Evolutionary conservation across 2,113 vertebrate genomes (phyloP), one percentile per base, ranked within the genome.

Genomic region (Saguinus imperator): DNA sequence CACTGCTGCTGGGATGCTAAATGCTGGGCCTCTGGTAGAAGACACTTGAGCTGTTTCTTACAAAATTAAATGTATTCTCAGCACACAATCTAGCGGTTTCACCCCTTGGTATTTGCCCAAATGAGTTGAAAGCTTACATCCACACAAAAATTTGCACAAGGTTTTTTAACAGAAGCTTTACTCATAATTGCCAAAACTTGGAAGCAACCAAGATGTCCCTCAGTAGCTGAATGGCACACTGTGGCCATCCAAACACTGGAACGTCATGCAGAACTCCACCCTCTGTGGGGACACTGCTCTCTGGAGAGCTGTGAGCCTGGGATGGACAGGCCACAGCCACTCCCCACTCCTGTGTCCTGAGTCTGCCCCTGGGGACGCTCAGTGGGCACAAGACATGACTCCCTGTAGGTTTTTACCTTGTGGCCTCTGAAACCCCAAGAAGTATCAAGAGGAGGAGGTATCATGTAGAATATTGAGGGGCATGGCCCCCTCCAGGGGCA

Each of bases 181-280:
- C 77, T 68, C 45, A 12, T 32, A 55, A 29, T 5, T 57, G 48
- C 29, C 40, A 12, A 66, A 68, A 55, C n/a, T 11, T 29, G 40
- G 66, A 2, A 20, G 58, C 55, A 16, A 10, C 70, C 40, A 48
- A 52, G 43, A 21, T 1, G 70, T 73, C 50, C 43, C n/a, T 87
- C 6, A 0, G 6, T 2, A 27, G n/a, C 23, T 27, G 2, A 43
- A 25, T 20, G 4, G 43, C 27, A 57, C 23, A 55, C 16, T 20
- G 35, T 8, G 37, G 45, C 75, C 82, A 35, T 5, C n/a, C 55
- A 55, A 45, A 82, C 14, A 45, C 4, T 6, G n/a, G 52, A 17
- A 4, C 29, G 9, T 52, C 6, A 43, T 5, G 55, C 32, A 57
- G 70, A 4, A 14, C 72, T 75, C 32, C 45, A 20, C 32, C 57